phyloP scores from a whole-genome alignment of 2,113 vertebrate species.

The Willisornis vidua region DNA sequence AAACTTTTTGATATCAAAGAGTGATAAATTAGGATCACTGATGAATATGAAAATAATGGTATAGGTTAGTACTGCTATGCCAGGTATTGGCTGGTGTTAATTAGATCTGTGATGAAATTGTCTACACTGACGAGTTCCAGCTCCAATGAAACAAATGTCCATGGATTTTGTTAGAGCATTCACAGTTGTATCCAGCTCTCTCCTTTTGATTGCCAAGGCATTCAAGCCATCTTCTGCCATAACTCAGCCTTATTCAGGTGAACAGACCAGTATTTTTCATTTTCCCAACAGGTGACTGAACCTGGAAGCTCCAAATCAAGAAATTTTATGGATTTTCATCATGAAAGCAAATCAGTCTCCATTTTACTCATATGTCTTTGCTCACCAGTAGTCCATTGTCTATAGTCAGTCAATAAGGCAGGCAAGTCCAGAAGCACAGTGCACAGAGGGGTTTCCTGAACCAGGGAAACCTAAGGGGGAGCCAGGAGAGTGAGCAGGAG shows the following conservation, averaged over 20 bases:
- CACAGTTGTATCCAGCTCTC: neutral
- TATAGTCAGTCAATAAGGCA: neutral
- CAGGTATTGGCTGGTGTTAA: neutral
- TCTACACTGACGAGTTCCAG: neutral
- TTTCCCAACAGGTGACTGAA: neutral
- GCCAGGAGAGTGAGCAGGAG: neutral
- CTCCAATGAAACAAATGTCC: neutral
- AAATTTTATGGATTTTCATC: neutral
- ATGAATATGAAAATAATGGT: slow-evolving; percentile 44
- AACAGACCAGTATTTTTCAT: neutral
- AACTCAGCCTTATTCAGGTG: neutral
- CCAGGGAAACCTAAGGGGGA: neutral
- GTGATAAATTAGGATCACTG: neutral
- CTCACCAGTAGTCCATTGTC: neutral
- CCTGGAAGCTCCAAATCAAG: neutral
- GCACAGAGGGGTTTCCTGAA: neutral
- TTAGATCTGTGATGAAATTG: slow-evolving; percentile 24
- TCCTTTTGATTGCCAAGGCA: neutral
- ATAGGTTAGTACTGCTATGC: neutral
- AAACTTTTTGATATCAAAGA: slow-evolving; percentile 22
- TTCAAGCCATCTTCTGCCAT: neutral
- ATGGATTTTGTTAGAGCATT: neutral
- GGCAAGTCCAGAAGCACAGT: neutral
- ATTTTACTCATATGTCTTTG: neutral
- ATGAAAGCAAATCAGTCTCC: neutral